Conservation (phyloP, 2,113 vertebrate genomes). For the Proterorhinus semilunaris region DNA sequence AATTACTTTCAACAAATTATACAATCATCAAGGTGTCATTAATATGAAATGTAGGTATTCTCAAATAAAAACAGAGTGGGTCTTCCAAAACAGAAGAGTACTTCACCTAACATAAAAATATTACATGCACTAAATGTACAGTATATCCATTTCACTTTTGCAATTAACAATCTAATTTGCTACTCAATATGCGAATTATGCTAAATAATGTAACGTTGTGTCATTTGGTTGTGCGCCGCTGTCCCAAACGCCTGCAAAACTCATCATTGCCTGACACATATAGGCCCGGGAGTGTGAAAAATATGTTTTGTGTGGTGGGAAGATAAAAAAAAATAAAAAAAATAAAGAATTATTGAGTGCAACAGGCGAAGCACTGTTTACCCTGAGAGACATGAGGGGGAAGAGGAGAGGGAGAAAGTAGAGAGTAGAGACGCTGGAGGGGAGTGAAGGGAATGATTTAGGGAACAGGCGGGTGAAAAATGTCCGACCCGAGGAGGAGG, state of each 20-base stretch:
- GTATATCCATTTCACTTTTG: too few species aligned
- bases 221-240: constrained; percentile 30
- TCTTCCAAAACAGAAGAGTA: too few species aligned
- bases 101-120: too few species aligned
- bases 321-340: constrained; percentile 46
- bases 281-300: constrained; percentile 50
- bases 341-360: constrained; percentile 68
- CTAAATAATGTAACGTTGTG: background rate
- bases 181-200: background rate
- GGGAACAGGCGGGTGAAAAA: constrained; percentile 61
- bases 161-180: too few species aligned
- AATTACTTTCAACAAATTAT: too few species aligned
- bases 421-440: constrained; percentile 37
- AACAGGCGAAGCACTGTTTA: constrained; percentile 74
- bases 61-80: too few species aligned
- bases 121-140: too few species aligned
- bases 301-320: constrained; percentile 11
- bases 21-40: too few species aligned
- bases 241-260: constrained; percentile 68
- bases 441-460: constrained; percentile 59
- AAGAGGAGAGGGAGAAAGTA: constrained; percentile 21
- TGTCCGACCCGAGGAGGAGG: constrained; percentile 51
- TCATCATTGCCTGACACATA: constrained; percentile 74
- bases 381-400: constrained; percentile 64
- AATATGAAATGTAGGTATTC: too few species aligned